A percentile compares a stretch with the other conserved stretches of the same genome.
phyloP scores from a whole-genome alignment of 1,140 invertebrate species.

The Chlorops oryzae region DNA sequence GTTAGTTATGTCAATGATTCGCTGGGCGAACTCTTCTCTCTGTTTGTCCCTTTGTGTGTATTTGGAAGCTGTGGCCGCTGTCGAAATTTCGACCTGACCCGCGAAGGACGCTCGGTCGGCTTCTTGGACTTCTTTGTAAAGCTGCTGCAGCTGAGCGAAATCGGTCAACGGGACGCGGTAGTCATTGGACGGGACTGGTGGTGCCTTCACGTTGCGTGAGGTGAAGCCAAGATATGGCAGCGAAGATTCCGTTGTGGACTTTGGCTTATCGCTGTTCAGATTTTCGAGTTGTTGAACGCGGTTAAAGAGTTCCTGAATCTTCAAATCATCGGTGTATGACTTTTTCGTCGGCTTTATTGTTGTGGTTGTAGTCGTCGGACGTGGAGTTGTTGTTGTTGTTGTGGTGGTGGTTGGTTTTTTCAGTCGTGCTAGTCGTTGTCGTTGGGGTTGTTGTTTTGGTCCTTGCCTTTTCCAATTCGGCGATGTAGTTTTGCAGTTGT shows the following conservation, averaged over 20 bases:
- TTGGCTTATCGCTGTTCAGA: conserved; percentile 17
- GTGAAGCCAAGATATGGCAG: conserved; percentile 30
- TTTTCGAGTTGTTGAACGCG: conserved; percentile 40
- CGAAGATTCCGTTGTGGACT: conserved; percentile 10
- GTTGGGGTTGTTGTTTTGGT: conserved; percentile 4
- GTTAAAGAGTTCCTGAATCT: conserved; percentile 37
- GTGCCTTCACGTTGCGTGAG: conserved; percentile 31
- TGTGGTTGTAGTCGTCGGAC: conserved; percentile 11
- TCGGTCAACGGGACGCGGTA: conserved; percentile 31
- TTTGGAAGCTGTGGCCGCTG: conserved; percentile 30
- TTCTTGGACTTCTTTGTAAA: conserved; percentile 15
- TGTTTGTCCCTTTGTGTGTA: conserved; percentile 1
- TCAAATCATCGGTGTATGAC: conserved; percentile 25
- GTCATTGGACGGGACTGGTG: neutral
- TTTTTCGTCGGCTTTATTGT: conserved; percentile 12
- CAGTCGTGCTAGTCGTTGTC: conserved; percentile 7
- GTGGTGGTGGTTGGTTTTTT: conserved; percentile 21
- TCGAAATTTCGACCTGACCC: conserved; percentile 32
- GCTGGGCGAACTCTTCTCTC: conserved; percentile 9
- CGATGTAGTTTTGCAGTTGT: conserved; percentile 13
- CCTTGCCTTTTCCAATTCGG: conserved; percentile 9
- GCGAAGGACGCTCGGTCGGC: conserved; percentile 1
- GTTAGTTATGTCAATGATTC: conserved; percentile 32
- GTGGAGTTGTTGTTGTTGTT: conserved; percentile 10
- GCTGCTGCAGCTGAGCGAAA: conserved; percentile 32